phyloP scores from a whole-genome alignment of 2,888 invertebrate species.

The Yponomeuta plumbellus region DNA sequence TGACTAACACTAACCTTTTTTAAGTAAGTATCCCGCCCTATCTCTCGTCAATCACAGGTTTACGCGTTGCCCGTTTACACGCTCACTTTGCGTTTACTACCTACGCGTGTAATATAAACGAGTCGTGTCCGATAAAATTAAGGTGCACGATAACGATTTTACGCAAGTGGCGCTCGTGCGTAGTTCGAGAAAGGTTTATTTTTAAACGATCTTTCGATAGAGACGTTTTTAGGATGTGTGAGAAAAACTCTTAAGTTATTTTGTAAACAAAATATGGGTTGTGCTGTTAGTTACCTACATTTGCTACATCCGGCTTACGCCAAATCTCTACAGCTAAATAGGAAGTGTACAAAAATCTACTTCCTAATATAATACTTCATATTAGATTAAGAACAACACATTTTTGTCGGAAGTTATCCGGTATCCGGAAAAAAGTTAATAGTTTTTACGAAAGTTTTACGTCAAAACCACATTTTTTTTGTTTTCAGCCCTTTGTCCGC shows the following conservation, averaged over 20 bases:
- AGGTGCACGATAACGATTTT: background rate
- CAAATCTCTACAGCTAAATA: too few species aligned
- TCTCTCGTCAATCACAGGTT: background rate
- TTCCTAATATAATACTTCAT: too few species aligned
- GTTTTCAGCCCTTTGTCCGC: too few species aligned
- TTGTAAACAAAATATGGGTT: too few species aligned
- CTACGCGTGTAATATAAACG: slow-evolving; percentile 1
- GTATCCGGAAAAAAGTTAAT: too few species aligned
- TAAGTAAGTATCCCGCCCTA: background rate
- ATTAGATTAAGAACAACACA: too few species aligned
- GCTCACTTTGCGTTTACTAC: slow-evolving; percentile 1
- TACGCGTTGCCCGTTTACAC: background rate
- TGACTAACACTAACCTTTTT: background rate
- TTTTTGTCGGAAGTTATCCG: too few species aligned
- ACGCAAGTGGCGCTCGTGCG: background rate
- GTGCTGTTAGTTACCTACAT: too few species aligned
- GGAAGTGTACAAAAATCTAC: too few species aligned
- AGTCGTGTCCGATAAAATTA: background rate
- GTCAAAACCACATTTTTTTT: too few species aligned
- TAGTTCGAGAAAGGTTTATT: background rate
- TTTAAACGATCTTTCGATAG: background rate
- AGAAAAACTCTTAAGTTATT: background rate
- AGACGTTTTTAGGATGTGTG: background rate
- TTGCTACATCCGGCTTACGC: too few species aligned
- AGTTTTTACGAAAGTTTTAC: too few species aligned